Base-by-base conservation (phyloP, 2,113 vertebrate species). In the Axis porcinus region DNA sequence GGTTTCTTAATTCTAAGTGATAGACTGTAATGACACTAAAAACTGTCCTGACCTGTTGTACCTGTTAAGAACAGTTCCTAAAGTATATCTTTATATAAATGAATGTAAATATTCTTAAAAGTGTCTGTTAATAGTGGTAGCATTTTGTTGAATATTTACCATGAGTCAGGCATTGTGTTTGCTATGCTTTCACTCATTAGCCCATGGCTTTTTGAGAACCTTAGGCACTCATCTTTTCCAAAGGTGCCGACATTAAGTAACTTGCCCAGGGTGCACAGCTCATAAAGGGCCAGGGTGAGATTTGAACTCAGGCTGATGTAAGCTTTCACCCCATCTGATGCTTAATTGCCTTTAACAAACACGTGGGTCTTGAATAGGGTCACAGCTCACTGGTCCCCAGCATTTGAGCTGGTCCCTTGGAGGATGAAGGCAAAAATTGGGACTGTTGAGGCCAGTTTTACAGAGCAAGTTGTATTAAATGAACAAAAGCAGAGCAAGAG, bases 381-480 rank as follows among this genome's bases (percentile, higher is more conserved):
- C n/a, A 83, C 70, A 93, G 84, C 70, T 95, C 94, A 58, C 76
- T 76, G 50, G 76, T 89, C 47, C 25, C 93, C 6, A 87, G 70
- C 88, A 50, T 89, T 17, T 0, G 64, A 12, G 85, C 84, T 78
- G 13, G 85, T 47, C 45, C 86, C 9, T 47, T 36, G n/a, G 92
- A 45, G 27, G 89, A 23, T 33, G 70, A 62, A 92, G 47, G 81
- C 85, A 58, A 47, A 62, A 67, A 55, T 95, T 74, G 57, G 84
- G 88, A 94, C 70, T 84, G 43, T 57, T 79, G 64, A 91, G 58
- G 47, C 60, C 92, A 40, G 88, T 97, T 96, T 33, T 93, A 95
- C 74, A 82, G 92, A 82, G 76, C n/a, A 94, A 28, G 57, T 74
- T 36, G 82, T 86, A 43, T 95, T 95, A 86, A 94, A 64, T 88